Base-by-base conservation (phyloP, 2,113 vertebrate genomes). In the Oncorhynchus kisutch region DNA sequence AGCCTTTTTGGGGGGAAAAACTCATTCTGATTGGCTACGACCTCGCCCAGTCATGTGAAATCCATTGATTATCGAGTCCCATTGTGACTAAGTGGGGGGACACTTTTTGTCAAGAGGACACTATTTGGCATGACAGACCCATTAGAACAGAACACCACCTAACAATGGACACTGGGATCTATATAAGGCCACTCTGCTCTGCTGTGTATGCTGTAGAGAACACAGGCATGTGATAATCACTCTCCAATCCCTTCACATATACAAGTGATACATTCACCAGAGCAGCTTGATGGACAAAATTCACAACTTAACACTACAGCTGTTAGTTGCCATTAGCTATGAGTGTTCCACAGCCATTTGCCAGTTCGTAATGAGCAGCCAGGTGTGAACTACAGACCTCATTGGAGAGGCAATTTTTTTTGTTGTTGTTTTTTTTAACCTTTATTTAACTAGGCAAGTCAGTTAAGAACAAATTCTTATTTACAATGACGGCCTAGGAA, bases 161-260 rank as follows among this genome's bases (percentile, higher is more conserved):
- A 16, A 69, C 60, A 70, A 39, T 64, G 45, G 48, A 70, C 72
- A 73, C 64, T 22, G 62, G n/a, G 27, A 5, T 22, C 71, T 62
- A 18, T 72, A 11, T 57, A 16, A 18, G 18, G 18, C 31, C 6
- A 7, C 29, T 24, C 18, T 1, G 8, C 71, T 11, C 48, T 14
- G 39, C 20, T n/a, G 5, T 71, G 49, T 54, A 54, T 18, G 51
- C 16, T 54, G 49, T 16, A 54, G 13, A 54, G 51, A 54, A 54
- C 3, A 14, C 51, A 54, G 51, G 51, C 51, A 5, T 18, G 5
- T 51, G 5, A 9, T 71, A n/a, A 54, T 51, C 69, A 27, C 48
- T 27, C 69, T 16, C 22, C 69, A 54, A 12, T 49, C 14, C 48
- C 6, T 57, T 71, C 70, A 59, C 49, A 54, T 27, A 57, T 8